phyloP scores from a whole-genome alignment of 2,888 invertebrate genomes.

The Eristalinus aeneus region DNA sequence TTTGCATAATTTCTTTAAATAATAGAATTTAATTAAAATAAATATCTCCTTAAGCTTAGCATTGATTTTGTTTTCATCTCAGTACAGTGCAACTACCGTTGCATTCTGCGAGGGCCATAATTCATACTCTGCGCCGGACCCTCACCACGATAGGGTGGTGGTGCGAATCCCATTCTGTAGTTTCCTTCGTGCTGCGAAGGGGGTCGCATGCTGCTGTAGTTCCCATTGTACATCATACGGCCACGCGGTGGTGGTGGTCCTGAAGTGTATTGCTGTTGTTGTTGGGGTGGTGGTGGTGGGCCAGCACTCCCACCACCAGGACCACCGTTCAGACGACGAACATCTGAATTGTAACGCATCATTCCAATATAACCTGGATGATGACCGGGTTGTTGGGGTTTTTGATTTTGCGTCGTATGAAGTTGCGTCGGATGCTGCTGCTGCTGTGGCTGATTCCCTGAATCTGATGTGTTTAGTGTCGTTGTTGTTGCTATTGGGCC shows the following conservation, averaged over 20 bases:
- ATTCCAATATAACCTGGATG: slow-evolving; percentile 57
- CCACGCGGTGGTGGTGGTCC: slow-evolving; percentile 55
- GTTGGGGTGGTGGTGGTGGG: slow-evolving; percentile 34
- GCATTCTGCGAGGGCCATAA: slow-evolving; percentile 51
- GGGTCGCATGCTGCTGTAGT: slow-evolving; percentile 49
- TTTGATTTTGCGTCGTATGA: slow-evolving; percentile 37
- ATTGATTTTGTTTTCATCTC: slow-evolving; percentile 9
- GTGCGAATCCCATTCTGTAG: slow-evolving; percentile 61
- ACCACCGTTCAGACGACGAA: slow-evolving; percentile 47
- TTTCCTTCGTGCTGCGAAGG: slow-evolving; percentile 48
- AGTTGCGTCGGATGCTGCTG: slow-evolving; percentile 16
- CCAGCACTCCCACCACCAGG: slow-evolving; percentile 14
- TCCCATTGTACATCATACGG: slow-evolving; percentile 57
- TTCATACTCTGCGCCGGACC: slow-evolving; percentile 37
- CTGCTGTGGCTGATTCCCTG: background rate
- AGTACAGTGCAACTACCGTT: slow-evolving; percentile 37
- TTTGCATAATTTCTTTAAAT: slow-evolving; percentile 48
- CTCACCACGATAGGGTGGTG: slow-evolving; percentile 52
- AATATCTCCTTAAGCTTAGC: slow-evolving; percentile 45
- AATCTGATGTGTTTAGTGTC: slow-evolving; percentile 21
- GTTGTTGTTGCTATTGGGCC: slow-evolving; percentile 19
- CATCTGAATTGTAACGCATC: slow-evolving; percentile 65
- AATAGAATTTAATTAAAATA: slow-evolving; percentile 35
- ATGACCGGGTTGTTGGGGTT: slow-evolving; percentile 14
- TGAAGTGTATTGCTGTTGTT: slow-evolving; percentile 22